These are phyloP conservation scores for Odobenus rosmarus DNA, from an alignment of 2,113 vertebrate species.

Conservation along the genomic window DNA sequence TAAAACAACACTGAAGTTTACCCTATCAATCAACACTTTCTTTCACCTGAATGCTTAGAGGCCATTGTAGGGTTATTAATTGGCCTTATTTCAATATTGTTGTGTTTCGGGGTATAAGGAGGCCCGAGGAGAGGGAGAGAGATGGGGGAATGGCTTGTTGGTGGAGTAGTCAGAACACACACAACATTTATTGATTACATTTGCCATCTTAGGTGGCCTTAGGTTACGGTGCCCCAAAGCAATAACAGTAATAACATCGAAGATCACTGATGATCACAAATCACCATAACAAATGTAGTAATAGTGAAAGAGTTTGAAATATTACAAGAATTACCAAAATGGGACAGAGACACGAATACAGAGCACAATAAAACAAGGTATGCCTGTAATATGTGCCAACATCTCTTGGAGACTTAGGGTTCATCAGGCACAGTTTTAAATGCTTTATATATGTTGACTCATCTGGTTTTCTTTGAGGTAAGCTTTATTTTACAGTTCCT, in stretches of 20 bases:
- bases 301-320: not conserved
- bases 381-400: not conserved
- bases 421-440: not conserved
- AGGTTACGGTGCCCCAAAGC: not conserved
- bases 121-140: not conserved
- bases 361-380: not conserved
- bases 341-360: not conserved
- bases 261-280: not conserved
- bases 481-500: not conserved
- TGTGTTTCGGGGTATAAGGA: not conserved
- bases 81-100: not conserved
- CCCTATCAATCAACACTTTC: not conserved
- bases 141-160: not conserved
- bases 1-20: not conserved
- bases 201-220: not conserved
- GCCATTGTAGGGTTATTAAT: not conserved
- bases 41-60: not conserved
- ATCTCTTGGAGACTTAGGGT: not conserved
- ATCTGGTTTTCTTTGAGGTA: not conserved
- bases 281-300: not conserved
- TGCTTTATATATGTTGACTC: not conserved
- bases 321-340: not conserved
- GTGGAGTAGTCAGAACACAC: not conserved
- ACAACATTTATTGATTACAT: not conserved
- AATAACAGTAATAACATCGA: not conserved